These are phyloP conservation scores for Argyresthia albistria DNA, from an alignment of 2,888 invertebrate species.

Conservation along the genomic window DNA sequence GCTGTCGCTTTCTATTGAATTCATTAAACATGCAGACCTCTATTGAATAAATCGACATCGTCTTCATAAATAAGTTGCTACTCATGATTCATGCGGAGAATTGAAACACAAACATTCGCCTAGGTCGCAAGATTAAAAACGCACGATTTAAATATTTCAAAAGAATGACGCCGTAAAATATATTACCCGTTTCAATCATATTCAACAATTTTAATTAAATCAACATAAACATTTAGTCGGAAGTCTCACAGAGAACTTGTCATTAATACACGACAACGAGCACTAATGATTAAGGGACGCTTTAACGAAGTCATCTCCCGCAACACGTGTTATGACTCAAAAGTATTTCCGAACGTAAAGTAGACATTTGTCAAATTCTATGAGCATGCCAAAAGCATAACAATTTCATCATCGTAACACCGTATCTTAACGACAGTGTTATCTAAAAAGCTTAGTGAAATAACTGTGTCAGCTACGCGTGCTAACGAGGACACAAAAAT, in stretches of 20 bases:
- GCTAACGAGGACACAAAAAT: not conserved
- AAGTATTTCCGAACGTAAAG: not conserved
- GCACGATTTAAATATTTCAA: not conserved
- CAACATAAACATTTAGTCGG: conserved; percentile 32
- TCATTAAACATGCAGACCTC: conserved; percentile 27
- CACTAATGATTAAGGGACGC: conserved; percentile 30
- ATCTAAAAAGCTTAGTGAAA: not conserved
- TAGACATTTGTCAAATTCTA: not conserved
- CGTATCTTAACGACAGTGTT: not conserved
- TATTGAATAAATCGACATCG: conserved; percentile 30
- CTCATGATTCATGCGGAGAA: not conserved
- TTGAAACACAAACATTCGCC: no score
- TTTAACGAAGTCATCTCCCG: conserved; percentile 14
- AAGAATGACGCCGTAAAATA: conserved; percentile 24
- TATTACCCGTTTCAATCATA: conserved; percentile 25
- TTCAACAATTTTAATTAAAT: conserved; percentile 42
- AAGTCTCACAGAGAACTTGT: conserved; percentile 14
- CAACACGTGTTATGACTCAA: not conserved
- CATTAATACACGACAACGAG: conserved; percentile 34
- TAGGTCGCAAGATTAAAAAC: no score
- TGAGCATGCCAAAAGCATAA: not conserved
- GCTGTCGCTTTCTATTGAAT: conserved; percentile 54
- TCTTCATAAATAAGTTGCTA: not conserved
- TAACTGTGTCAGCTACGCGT: not conserved
- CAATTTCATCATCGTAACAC: not conserved